These are phyloP conservation scores for Trichacis sp. DNA, from an alignment of 2,888 invertebrate species.

Conservation along the genomic window DNA sequence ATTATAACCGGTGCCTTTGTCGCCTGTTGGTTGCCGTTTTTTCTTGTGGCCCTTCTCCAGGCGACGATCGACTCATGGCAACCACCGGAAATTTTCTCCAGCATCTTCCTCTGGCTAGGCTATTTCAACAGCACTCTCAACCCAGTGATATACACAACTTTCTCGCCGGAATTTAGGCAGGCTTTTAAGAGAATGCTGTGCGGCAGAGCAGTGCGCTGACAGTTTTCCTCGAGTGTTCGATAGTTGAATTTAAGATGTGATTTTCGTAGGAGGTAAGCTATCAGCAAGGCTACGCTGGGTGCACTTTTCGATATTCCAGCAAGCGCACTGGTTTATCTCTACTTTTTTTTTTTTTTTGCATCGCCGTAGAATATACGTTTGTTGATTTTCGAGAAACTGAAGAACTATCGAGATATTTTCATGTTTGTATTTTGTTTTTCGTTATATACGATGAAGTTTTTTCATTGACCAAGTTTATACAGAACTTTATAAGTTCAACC, in stretches of 20 bases:
- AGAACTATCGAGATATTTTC: too few species aligned
- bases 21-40: constrained; percentile 95
- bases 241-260: constrained; percentile 18
- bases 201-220: constrained; percentile 69
- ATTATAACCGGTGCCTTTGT: constrained; percentile 94
- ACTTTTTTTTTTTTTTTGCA: background rate
- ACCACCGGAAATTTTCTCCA: constrained; percentile 80
- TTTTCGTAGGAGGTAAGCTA: constrained; percentile 3
- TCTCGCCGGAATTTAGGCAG: constrained; percentile 91
- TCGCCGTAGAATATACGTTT: too few species aligned
- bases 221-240: constrained; percentile 27
- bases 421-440: too few species aligned
- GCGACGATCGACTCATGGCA: constrained; percentile 83
- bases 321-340: background rate
- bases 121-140: constrained; percentile 93
- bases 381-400: too few species aligned
- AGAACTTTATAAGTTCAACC: too few species aligned
- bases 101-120: constrained; percentile 89
- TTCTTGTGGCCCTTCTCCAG: constrained; percentile 86
- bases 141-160: constrained; percentile 93
- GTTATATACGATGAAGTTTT: too few species aligned
- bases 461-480: too few species aligned
- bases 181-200: constrained; percentile 90
- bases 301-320: constrained; percentile 2
- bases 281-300: constrained; percentile 2